Conservation (phyloP, 2,888 invertebrate species). For the Barypeithes pellucidus region DNA sequence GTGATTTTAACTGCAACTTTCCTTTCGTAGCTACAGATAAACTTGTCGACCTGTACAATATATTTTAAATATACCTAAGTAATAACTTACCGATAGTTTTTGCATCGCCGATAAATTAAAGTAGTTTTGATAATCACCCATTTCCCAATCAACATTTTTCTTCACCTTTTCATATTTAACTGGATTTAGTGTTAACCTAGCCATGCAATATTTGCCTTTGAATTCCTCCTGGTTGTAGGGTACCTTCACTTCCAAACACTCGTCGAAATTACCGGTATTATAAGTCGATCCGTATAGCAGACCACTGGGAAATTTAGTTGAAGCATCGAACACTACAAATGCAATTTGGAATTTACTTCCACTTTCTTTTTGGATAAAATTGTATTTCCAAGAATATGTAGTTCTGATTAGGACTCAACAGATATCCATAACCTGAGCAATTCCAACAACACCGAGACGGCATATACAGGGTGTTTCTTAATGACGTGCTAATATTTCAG, state of each 20-base stretch:
- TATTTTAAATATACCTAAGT: too few relatives aligned
- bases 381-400: too few relatives aligned
- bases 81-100: constrained; percentile 58
- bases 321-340: constrained; percentile 80
- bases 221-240: constrained; percentile 64
- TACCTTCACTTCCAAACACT: constrained; percentile 73
- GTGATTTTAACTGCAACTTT: too few relatives aligned
- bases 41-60: too few relatives aligned
- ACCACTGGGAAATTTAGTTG: constrained; percentile 79
- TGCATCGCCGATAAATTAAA: constrained; percentile 59
- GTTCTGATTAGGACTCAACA: too few relatives aligned
- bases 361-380: too few relatives aligned
- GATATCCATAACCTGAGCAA: too few relatives aligned
- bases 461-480: too few relatives aligned
- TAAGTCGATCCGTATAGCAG: constrained; percentile 78
- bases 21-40: too few relatives aligned
- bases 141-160: constrained; percentile 43
- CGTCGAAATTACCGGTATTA: constrained; percentile 81
- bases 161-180: background rate
- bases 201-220: constrained; percentile 78
- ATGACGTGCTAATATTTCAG: too few relatives aligned
- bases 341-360: too few relatives aligned
- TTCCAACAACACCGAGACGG: too few relatives aligned
- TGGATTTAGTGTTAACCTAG: constrained; percentile 56
- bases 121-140: constrained; percentile 52